Evolutionary conservation across 2,797 vertebrate species (phyloP), one percentile per base, ranked within the genome.

Genomic region (Hoplostethus mediterraneus): DNA sequence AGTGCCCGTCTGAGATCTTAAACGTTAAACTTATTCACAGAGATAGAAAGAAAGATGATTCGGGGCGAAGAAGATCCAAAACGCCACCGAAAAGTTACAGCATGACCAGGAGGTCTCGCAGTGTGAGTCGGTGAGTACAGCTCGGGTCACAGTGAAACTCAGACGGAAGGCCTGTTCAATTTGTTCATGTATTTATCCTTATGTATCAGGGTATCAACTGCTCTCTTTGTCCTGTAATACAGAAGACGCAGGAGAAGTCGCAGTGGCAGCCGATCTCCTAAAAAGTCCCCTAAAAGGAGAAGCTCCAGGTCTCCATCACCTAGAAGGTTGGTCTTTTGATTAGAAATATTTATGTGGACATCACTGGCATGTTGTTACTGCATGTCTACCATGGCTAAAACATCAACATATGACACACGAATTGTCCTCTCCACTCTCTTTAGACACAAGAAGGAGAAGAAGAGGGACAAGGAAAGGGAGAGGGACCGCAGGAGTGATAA

Each of bases 1-100:
- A 13, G 16, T 42, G 16, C 16, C 5, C n/a, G 8, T 53, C 5
- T 57, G 6, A 68, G 16, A 48, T 61, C 2, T 58, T n/a, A 51
- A 30, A 63, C 13, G 0, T 0, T 30, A 49, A 2, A 42, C 73
- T 45, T 54, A 8, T 82, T 47, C 31, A 42, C 90, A 98, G 97
- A 94, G 96, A 98, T 42, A 95, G 96, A 93, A 99, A 98, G 91
- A 98, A 97, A 81, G 97, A 98, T 53, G 97, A 98, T 17, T 94
- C 95, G 70, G 95, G 94, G 65, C 97, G 97, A 86, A 97, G 96
- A 85, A 95, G 95, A 81, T 98, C 97, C 25, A 99, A 97, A 94
- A 99, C 98, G 0, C 98, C 98, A 54, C 98, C 98, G 28, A 99
- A 99, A 94, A 99, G 98, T 90, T 99, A 99, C 87, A 99, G 98